Evolutionary conservation across 2,113 vertebrate genomes (phyloP), one percentile per base, ranked within the genome.

Genomic region (Hemibagrus wyckioides): DNA sequence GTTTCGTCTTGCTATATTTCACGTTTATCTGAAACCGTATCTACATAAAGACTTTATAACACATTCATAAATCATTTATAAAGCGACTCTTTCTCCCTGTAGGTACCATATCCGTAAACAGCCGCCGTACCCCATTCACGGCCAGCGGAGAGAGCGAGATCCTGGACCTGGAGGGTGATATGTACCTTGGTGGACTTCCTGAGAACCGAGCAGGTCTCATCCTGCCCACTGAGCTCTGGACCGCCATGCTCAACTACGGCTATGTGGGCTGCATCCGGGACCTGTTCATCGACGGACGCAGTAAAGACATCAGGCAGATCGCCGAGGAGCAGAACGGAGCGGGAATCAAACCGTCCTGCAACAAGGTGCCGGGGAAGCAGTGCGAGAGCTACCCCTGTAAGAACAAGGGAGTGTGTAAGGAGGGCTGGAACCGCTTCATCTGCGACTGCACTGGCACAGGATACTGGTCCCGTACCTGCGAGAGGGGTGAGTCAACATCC

Each of bases 81-180:
- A 63, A 10, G 10, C 17, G 21, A 25, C 8, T 25, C 41, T 48
- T 19, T 63, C n/a, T 54, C 25, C 69, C 2, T 76, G 9, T 91
- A 99, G 98, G 98, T 88, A 99, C 98, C 90, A 99, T 99, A 92
- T 99, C 98, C 0, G 98, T 99, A 88, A 99, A 99, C 95, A 99
- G 97, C 94, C 96, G 97, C 50, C 96, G 98, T 85, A 99, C 97
- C 0, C 98, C 97, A 0, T 99, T 99, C 93, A 99, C 98, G 0
- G 98, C 98, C 54, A 99, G 98, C 0, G 98, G 98, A 1, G 98
- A 99, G 92, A 99, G 97, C 0, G 98, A 99, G 92, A 99, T 99
- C 89, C 93, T 99, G 2, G 98, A 99, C 92, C 94, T 99, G 90
- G 98, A 99, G 89, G 98, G 98, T 0, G 97, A 99, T 92, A 99